Conservation (phyloP, 2,888 invertebrate species). For the Meghimatium bilineatum region DNA sequence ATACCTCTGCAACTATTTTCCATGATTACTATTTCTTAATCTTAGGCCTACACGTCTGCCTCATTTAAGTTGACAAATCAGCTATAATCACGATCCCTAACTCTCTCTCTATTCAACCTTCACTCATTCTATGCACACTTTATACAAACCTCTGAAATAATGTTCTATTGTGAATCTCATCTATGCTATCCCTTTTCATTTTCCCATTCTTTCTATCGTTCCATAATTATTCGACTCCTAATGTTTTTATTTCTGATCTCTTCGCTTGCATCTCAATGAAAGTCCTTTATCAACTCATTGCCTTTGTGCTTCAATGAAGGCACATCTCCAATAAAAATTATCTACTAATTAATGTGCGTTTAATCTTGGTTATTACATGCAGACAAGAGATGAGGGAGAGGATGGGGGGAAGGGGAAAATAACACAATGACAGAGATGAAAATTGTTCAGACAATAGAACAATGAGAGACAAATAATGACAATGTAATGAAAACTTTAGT, state of each 20-base stretch:
- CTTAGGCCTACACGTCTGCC: too few species aligned
- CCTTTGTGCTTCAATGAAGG: background rate
- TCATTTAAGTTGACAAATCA: too few species aligned
- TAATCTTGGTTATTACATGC: conserved; percentile 29
- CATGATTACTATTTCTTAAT: too few species aligned
- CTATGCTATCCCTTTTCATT: background rate
- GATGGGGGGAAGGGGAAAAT: too few species aligned
- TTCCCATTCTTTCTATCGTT: background rate
- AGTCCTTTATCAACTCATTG: background rate
- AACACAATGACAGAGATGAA: background rate
- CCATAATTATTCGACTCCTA: background rate
- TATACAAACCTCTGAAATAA: too few species aligned
- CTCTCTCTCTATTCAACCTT: too few species aligned
- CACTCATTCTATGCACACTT: too few species aligned
- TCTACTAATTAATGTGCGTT: conserved; percentile 28
- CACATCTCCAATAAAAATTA: background rate
- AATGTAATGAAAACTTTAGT: conserved; percentile 1
- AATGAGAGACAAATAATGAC: background rate
- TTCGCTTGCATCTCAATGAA: background rate
- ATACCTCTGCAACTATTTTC: too few species aligned
- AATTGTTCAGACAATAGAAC: background rate
- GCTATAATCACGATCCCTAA: too few species aligned
- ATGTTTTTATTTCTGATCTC: background rate
- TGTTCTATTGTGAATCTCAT: too few species aligned
- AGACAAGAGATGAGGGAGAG: too few species aligned